Conservation (phyloP, 2,797 vertebrate genomes). For the Labroides dimidiatus region DNA sequence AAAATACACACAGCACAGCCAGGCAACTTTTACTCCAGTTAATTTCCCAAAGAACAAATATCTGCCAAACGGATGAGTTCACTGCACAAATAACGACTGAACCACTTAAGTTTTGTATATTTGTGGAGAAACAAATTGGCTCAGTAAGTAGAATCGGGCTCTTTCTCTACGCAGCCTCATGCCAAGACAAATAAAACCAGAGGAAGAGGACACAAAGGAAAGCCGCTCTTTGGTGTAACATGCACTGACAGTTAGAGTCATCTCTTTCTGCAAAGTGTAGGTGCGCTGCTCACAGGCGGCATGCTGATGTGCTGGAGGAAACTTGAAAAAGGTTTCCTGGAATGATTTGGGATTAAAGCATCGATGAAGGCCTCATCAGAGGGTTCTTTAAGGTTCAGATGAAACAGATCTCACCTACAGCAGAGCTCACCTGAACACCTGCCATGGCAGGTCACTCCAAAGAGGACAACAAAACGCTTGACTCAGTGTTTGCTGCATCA, state of each 20-base stretch:
- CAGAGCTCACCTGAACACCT: conserved; percentile 13
- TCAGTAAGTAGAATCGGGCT: no score
- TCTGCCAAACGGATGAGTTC: no score
- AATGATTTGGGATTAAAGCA: conserved; percentile 25
- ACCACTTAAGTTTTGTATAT: no score
- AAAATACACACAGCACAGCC: not conserved
- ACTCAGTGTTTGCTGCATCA: no score
- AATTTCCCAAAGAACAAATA: not conserved
- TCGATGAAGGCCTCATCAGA: not conserved
- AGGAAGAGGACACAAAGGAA: not conserved
- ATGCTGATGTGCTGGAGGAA: conserved; percentile 8
- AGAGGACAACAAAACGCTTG: not conserved
- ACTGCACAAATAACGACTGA: no score
- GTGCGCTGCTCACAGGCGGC: not conserved
- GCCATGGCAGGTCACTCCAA: not conserved
- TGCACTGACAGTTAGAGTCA: not conserved
- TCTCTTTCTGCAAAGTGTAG: not conserved
- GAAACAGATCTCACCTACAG: conserved; percentile 10
- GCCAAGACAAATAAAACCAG: no score
- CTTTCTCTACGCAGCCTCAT: no score
- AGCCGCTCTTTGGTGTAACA: not conserved
- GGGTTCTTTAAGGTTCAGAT: not conserved
- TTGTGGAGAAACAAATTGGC: no score
- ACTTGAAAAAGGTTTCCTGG: conserved; percentile 18
- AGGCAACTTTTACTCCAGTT: not conserved